A percentile compares a stretch with the other conserved stretches of the same genome.
Evolutionary conservation across 35 echinoderm and acorn worm genomes (phyloP).

Genomic region (Hemicentrotus pulcherrimus): DNA sequence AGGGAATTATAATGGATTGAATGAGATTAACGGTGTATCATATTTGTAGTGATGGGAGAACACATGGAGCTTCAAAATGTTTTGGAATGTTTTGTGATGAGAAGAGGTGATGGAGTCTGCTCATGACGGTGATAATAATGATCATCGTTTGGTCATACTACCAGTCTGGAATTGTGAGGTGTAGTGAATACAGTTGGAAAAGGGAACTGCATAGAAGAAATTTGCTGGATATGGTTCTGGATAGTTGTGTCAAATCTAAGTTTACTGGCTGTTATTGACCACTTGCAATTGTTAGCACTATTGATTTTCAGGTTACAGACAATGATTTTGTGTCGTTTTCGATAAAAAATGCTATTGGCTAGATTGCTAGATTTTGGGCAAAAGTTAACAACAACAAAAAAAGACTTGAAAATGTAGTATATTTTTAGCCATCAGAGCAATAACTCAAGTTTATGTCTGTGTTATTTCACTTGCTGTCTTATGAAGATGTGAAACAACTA

Average conservation of each 20-base stretch:
- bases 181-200: background rate
- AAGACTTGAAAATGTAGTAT: no score
- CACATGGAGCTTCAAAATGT: background rate
- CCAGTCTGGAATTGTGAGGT: no score
- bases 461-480: no score
- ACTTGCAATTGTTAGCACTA: background rate
- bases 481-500: no score
- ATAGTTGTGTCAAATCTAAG: background rate
- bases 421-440: no score
- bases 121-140: background rate
- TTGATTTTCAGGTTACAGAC: no score
- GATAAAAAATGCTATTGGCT: no score
- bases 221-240: background rate
- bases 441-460: no score
- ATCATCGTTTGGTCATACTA: background rate
- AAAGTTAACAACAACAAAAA: no score
- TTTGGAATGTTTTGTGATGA: background rate
- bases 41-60: background rate
- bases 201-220: background rate
- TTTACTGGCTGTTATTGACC: background rate
- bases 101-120: background rate
- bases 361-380: no score
- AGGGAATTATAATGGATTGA: background rate
- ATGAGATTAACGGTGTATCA: background rate
- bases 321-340: no score